Percentiles rank a stretch among this genome's conserved stretches.
Evolutionary conservation across 2,888 invertebrate species (phyloP).

Genomic region (Girardia tigrina): DNA sequence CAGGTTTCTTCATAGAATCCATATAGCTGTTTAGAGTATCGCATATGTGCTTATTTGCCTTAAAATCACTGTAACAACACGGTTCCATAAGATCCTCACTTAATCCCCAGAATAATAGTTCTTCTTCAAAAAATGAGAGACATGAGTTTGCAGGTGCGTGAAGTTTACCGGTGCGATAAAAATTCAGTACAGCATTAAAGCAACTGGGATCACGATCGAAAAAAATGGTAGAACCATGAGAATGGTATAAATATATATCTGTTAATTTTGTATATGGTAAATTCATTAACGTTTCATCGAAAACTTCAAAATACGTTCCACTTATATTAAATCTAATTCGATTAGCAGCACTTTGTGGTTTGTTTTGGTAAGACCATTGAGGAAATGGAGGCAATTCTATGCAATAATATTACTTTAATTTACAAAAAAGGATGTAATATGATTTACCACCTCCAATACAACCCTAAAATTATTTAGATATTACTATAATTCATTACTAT

Average conservation of each 20-base stretch:
- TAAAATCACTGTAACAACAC: neutral
- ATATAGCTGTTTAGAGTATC: neutral
- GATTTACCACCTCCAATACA: no score
- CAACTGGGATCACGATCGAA: neutral
- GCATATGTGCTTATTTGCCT: neutral
- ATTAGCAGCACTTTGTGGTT: neutral
- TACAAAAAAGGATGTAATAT: no score
- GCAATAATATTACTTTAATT: neutral
- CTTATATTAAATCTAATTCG: neutral
- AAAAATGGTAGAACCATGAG: neutral
- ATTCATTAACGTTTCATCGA: slow-evolving; percentile 8
- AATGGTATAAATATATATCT: neutral
- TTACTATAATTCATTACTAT: no score
- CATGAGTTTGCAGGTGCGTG: neutral
- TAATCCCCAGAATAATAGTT: slow-evolving; percentile 2
- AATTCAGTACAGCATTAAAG: neutral
- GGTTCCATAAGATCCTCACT: slow-evolving; percentile 10
- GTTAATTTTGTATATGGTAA: slow-evolving; percentile 1
- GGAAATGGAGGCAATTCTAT: neutral
- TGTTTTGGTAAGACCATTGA: neutral
- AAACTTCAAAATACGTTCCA: neutral
- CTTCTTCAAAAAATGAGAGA: neutral
- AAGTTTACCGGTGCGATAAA: neutral
- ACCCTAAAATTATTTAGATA: no score
- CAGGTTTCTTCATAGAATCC: neutral